Conservation (phyloP, 2,797 vertebrate species). For the Orientallactaga sibirica region DNA sequence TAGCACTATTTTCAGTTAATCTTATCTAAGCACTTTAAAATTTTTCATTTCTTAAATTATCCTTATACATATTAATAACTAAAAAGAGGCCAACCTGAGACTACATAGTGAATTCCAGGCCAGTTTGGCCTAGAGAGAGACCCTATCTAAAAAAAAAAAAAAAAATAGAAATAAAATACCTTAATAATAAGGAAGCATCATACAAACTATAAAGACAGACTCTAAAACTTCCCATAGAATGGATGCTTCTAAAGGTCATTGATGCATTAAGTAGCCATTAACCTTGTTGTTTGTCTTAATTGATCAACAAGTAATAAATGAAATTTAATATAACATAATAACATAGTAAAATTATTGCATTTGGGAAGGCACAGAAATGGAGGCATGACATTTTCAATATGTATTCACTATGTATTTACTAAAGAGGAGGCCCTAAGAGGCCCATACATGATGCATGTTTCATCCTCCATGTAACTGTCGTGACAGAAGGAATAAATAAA, state of each 20-base stretch:
- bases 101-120: no score
- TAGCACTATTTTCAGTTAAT: background rate
- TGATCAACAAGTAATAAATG: background rate
- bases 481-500: background rate
- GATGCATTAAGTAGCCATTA: background rate
- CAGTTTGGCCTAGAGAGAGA: no score
- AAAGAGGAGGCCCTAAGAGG: background rate
- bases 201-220: background rate
- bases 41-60: conserved; percentile 37
- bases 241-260: background rate
- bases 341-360: background rate
- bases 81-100: background rate
- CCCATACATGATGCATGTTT: background rate
- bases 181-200: background rate
- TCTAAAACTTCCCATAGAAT: background rate
- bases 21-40: conserved; percentile 24
- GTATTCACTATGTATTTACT: background rate
- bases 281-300: background rate
- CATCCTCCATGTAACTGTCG: background rate
- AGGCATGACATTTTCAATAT: background rate
- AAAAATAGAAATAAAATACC: no score
- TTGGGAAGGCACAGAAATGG: background rate
- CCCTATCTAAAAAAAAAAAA: no score
- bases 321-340: background rate
- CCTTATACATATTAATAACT: background rate